phyloP scores from a whole-genome alignment of 2,797 vertebrate species.

The Oophaga sylvatica region DNA sequence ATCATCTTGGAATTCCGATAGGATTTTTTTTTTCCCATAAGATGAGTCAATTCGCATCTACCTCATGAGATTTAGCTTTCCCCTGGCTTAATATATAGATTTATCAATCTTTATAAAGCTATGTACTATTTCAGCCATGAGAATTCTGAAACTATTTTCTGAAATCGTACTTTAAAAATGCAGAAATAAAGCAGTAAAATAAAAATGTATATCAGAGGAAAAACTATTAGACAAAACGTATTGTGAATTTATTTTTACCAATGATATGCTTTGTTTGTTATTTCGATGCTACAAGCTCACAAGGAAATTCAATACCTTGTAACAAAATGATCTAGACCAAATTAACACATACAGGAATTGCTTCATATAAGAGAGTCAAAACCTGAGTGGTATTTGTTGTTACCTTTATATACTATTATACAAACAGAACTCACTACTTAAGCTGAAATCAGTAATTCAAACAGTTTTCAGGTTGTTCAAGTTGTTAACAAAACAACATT shows the following conservation, averaged over 20 bases:
- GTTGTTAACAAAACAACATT: conserved; percentile 45
- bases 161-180: neutral
- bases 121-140: too few species aligned
- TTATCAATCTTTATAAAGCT: too few species aligned
- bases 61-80: too few species aligned
- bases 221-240: neutral
- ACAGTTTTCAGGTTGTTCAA: conserved; percentile 26
- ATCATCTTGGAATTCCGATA: too few species aligned
- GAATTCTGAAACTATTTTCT: neutral
- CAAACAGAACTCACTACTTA: conserved; percentile 11
- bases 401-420: neutral
- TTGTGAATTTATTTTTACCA: neutral
- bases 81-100: too few species aligned
- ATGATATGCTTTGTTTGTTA: neutral
- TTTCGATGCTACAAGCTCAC: neutral
- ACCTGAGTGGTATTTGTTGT: neutral
- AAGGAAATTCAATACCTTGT: conserved; percentile 18
- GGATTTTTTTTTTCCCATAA: too few species aligned
- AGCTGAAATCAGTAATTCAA: conserved; percentile 28
- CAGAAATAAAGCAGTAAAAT: neutral
- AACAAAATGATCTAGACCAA: neutral
- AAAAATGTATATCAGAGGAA: neutral
- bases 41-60: too few species aligned
- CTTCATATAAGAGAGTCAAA: conserved; percentile 5
- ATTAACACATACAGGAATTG: neutral